Conservation (phyloP, 2,113 vertebrate genomes). For the Rattus rattus region DNA sequence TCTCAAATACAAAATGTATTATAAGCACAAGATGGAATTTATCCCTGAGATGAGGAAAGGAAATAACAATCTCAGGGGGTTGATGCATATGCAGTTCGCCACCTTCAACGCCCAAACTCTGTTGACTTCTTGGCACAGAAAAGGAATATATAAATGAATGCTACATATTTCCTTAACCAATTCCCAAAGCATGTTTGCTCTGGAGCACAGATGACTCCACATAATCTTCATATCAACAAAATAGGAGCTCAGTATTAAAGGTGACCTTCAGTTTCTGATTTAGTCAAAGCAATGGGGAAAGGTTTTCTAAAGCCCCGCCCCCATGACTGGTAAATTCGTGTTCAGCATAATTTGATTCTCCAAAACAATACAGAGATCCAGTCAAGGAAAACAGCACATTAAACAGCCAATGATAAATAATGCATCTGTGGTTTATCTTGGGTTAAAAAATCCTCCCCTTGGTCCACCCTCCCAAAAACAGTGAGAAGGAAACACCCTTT, state of each 20-base stretch:
- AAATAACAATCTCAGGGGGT: conserved; percentile 42
- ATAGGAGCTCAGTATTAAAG: conserved; percentile 3
- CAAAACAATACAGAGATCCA: neutral
- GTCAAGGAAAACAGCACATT: neutral
- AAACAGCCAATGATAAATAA: neutral
- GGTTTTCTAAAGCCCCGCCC: neutral
- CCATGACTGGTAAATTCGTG: neutral
- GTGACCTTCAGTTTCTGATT: neutral
- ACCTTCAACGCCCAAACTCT: conserved; percentile 45
- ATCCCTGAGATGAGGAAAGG: conserved; percentile 1
- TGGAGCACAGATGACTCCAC: neutral
- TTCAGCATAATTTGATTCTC: neutral
- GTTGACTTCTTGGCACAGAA: conserved; percentile 17
- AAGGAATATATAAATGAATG: conserved; percentile 32
- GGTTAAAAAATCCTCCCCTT: neutral
- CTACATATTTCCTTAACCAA: conserved; percentile 31
- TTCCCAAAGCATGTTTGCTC: neutral
- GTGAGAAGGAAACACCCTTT: neutral
- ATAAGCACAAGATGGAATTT: conserved; percentile 55
- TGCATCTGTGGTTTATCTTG: neutral
- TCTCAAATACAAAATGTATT: conserved; percentile 47
- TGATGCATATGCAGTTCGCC: conserved; percentile 15
- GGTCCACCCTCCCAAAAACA: neutral
- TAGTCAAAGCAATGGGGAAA: conserved; percentile 4
- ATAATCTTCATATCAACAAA: neutral